These are phyloP conservation scores for Pandemis cinnamomeana DNA, from an alignment of 2,888 invertebrate genomes.

Conservation along the genomic window DNA sequence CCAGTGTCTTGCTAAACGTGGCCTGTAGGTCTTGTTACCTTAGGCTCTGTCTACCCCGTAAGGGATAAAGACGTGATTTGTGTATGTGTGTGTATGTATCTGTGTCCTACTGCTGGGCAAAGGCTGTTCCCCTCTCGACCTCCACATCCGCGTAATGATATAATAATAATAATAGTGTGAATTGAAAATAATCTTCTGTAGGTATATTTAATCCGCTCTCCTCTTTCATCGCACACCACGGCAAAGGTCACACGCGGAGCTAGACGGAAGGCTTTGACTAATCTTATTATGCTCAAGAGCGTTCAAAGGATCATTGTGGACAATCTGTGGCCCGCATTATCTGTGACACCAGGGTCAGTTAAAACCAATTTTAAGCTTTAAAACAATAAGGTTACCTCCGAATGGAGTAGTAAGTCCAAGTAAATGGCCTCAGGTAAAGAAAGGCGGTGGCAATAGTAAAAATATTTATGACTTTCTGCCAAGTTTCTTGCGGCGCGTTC, in stretches of 20 bases:
- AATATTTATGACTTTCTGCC: too few relatives aligned
- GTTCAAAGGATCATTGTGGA: conserved; percentile 59
- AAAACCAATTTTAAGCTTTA: neutral
- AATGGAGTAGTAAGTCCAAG: conserved; percentile 2
- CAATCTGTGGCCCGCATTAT: conserved; percentile 42
- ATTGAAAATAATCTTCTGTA: neutral
- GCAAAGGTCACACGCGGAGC: conserved; percentile 35
- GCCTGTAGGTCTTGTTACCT: too few relatives aligned
- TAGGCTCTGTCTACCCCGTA: too few relatives aligned
- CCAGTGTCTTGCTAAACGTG: too few relatives aligned
- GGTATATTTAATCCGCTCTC: neutral
- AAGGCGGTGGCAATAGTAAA: too few relatives aligned
- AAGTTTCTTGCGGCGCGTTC: too few relatives aligned
- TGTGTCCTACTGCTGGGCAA: too few relatives aligned
- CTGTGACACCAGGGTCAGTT: conserved; percentile 42
- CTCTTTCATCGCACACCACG: neutral
- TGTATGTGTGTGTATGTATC: too few relatives aligned
- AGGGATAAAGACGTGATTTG: too few relatives aligned
- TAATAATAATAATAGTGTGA: too few relatives aligned
- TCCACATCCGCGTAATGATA: too few relatives aligned
- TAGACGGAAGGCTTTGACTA: conserved; percentile 66
- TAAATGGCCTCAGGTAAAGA: neutral
- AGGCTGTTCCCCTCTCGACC: too few relatives aligned
- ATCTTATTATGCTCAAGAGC: conserved; percentile 65
- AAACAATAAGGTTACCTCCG: neutral